Evolutionary conservation across 2,797 vertebrate species (phyloP), one percentile per base, ranked within the genome.

Genomic region (Poeciliopsis presidionis): DNA sequence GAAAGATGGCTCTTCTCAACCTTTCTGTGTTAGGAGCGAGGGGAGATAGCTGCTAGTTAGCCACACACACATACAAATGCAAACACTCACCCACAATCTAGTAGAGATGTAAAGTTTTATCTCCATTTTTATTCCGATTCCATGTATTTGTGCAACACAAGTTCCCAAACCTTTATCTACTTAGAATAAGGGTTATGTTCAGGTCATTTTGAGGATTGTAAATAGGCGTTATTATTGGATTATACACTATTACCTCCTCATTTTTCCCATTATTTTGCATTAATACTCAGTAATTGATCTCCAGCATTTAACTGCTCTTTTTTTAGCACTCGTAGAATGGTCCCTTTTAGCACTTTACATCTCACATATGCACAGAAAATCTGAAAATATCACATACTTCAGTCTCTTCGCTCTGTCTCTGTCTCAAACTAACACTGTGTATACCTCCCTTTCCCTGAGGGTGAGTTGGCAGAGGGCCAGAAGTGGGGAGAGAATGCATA

Each of bases 1-100:
- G 94, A 96, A 96, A 95, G 95, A 95, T 94, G 92, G 94, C 92
- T 93, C 94, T 93, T 94, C 93, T 92, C 92, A 95, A 95, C 95
- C 95, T 94, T 95, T 95, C 93, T 94, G 92, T 94, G 94, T 94
- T 94, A 91, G 94, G 90, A 94, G 92, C 90, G 77, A 94, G 88
- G 91, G 93, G 90, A 95, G 93, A 94, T 93, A 88, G 94, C 94
- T 95, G 89, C 90, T 93, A 92, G 93, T 91, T 92, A 91, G 92
- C 88, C 84, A 77, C 74, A 79, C 89, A 83, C 80, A 80, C 14
- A 47, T 47, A 43, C 39, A 33, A 33, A 73, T 7, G 16, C 86
- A 83, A 39, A 74, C 76, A 79, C 74, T 72, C 82, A 86, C 83
- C 63, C 86, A 86, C 80, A 91, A 85, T 75, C 89, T 89, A 73